phyloP scores from a whole-genome alignment of 2,888 invertebrate genomes.

The Drosophila koepferae region DNA sequence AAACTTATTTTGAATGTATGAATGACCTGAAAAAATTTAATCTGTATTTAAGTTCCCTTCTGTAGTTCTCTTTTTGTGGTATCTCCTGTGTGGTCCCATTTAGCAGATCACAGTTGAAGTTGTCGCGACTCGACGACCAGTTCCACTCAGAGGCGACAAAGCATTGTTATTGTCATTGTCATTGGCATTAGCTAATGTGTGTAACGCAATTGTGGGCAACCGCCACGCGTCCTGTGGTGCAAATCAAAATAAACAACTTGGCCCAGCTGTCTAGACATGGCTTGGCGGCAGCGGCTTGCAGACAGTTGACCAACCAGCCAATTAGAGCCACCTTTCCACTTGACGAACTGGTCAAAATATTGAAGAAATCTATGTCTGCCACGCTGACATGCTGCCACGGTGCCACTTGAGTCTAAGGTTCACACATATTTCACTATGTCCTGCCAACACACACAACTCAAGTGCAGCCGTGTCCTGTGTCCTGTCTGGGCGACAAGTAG shows the following conservation, averaged over 20 bases:
- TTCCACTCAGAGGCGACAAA: conserved; percentile 59
- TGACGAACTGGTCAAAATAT: conserved; percentile 59
- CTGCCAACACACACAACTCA: conserved; percentile 62
- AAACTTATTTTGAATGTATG: background rate
- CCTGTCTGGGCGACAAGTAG: conserved; percentile 56
- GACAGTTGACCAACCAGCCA: conserved; percentile 49
- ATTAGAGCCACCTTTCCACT: conserved; percentile 49
- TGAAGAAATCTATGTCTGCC: conserved; percentile 54
- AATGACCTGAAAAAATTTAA: background rate
- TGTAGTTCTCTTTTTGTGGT: conserved; percentile 16
- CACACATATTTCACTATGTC: conserved; percentile 70
- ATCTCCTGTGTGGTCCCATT: conserved; percentile 65
- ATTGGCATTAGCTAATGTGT: conserved; percentile 44
- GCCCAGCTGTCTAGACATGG: conserved; percentile 55
- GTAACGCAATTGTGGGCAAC: conserved; percentile 45
- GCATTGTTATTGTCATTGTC: conserved; percentile 29
- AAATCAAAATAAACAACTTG: conserved; percentile 67
- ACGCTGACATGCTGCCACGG: conserved; percentile 27
- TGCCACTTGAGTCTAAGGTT: conserved; percentile 59
- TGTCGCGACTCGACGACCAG: conserved; percentile 10
- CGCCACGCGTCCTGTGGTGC: conserved; percentile 59
- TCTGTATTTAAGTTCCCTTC: background rate
- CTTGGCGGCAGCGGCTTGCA: conserved; percentile 32
- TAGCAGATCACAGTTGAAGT: conserved; percentile 1
- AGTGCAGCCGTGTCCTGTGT: conserved; percentile 55